These are phyloP conservation scores for Cherax destructor DNA, from an alignment of 1,140 invertebrate genomes.

Conservation along the genomic window DNA sequence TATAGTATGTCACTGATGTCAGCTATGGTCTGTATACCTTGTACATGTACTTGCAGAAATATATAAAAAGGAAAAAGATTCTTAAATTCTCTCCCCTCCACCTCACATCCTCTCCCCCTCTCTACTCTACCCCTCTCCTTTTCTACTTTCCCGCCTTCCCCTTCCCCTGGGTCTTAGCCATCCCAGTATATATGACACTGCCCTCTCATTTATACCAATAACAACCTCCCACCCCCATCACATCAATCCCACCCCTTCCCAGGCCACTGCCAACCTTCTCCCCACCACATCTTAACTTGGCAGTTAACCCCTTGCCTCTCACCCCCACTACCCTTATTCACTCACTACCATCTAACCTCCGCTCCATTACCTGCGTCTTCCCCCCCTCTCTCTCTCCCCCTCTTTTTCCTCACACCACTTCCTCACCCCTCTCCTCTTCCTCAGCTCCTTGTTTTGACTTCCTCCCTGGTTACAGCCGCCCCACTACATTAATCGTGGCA, in stretches of 20 bases:
- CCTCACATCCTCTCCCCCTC: not conserved
- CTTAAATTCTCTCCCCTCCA: not conserved
- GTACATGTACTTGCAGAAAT: no score
- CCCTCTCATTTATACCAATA: not conserved
- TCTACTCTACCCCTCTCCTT: not conserved
- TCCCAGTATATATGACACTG: not conserved
- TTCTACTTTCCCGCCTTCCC: not conserved
- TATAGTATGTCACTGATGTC: no score
- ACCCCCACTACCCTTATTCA: not conserved
- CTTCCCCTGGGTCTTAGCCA: not conserved
- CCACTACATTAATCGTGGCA: no score
- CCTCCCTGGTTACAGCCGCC: no score
- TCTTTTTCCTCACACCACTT: no score
- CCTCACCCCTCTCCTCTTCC: not conserved
- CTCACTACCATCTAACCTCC: not conserved
- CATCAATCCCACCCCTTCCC: no score
- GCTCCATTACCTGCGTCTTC: not conserved
- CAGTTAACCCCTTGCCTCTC: not conserved
- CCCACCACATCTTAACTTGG: not conserved
- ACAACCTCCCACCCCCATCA: not conserved
- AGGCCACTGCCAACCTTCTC: not conserved
- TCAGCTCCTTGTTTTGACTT: no score
- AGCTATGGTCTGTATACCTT: no score
- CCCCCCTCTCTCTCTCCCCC: no score
- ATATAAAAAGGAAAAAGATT: no score